A percentile compares a stretch with the other conserved stretches of the same genome.
phyloP scores from a whole-genome alignment of 1,140 invertebrate species.

The Neodiprion fabricii region DNA sequence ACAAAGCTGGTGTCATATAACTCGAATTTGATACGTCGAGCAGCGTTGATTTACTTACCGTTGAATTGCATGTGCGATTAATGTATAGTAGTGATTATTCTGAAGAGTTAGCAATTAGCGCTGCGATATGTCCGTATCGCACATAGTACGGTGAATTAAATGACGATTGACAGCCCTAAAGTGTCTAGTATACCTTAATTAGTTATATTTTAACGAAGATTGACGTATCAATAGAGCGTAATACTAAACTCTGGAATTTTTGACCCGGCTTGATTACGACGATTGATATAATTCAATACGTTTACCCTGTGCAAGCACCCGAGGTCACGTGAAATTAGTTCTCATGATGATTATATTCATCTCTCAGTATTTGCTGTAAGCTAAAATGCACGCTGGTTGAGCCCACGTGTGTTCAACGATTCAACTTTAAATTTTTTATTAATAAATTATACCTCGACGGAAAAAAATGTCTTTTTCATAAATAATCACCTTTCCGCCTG shows the following conservation, averaged over 20 bases:
- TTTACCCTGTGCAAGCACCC: too few species aligned
- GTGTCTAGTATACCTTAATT: background rate
- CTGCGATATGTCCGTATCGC: too few species aligned
- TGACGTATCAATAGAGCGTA: background rate
- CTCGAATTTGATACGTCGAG: background rate
- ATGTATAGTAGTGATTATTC: background rate
- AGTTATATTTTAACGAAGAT: constrained; percentile 2
- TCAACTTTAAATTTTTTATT: too few species aligned
- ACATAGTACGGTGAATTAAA: background rate
- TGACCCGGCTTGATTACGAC: background rate
- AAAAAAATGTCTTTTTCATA: too few species aligned
- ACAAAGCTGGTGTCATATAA: background rate
- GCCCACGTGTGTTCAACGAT: too few species aligned
- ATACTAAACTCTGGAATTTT: background rate
- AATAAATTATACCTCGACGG: too few species aligned
- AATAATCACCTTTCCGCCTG: too few species aligned
- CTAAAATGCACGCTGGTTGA: too few species aligned
- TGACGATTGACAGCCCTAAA: constrained; percentile 7
- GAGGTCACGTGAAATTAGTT: too few species aligned
- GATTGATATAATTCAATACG: background rate
- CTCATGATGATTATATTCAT: too few species aligned
- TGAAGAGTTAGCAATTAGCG: background rate
- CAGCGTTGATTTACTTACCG: background rate
- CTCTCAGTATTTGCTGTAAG: too few species aligned
- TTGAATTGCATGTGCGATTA: background rate